A percentile compares a stretch with the other conserved stretches of the same genome.
Evolutionary conservation across 1,140 invertebrate species (phyloP).

Genomic region (Temnothorax curvispinosus): DNA sequence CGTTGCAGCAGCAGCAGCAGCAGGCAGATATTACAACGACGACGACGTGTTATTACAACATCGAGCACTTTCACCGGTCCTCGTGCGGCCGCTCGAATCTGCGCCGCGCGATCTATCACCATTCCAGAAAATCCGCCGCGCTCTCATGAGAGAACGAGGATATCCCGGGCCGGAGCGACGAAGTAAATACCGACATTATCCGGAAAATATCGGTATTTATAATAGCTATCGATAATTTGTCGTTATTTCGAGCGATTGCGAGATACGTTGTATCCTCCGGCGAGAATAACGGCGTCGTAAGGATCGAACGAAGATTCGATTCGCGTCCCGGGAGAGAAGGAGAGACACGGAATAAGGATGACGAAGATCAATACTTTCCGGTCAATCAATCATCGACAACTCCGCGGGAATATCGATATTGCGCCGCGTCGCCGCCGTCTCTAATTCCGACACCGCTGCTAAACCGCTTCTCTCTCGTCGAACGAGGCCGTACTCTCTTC

Average conservation of each 20-base stretch:
- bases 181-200: conserved; percentile 32
- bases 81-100: background rate
- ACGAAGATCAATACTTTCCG: conserved; percentile 13
- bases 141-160: conserved; percentile 29
- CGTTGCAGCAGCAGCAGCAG: background rate
- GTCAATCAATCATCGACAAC: conserved; percentile 14
- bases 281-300: no score
- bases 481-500: conserved; percentile 69
- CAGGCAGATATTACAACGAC: conserved; percentile 29
- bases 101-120: conserved; percentile 5
- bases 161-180: background rate
- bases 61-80: conserved; percentile 42
- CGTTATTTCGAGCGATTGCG: background rate
- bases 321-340: background rate
- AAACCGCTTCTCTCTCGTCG: background rate
- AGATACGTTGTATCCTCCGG: background rate
- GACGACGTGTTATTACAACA: conserved; percentile 33
- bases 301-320: background rate
- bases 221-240: conserved; percentile 16
- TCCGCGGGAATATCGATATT: conserved; percentile 39
- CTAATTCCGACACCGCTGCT: conserved; percentile 40
- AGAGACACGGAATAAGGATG: background rate
- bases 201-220: conserved; percentile 11
- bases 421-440: background rate
- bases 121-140: conserved; percentile 43